A percentile compares a stretch with the other conserved stretches of the same genome.
Conservation (phyloP, 2,797 vertebrate genomes). For the Lindbergichthys nudifrons region DNA sequence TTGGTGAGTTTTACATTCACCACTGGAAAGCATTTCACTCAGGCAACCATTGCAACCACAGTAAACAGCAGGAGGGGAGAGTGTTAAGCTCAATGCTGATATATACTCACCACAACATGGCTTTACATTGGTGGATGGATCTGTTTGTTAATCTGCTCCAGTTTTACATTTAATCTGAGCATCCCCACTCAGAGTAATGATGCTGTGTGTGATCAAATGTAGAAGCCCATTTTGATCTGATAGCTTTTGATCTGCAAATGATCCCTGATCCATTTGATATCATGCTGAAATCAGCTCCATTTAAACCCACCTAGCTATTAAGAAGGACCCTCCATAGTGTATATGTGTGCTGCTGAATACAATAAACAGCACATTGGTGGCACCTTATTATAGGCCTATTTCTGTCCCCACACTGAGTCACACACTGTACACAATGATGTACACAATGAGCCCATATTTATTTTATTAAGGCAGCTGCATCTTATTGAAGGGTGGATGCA, state of each 20-base stretch:
- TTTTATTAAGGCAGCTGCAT: slow-evolving; percentile 43
- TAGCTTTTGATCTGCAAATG: background rate
- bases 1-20: background rate
- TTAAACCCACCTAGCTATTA: background rate
- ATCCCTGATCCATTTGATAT: background rate
- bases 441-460: slow-evolving; percentile 22
- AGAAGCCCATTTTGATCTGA: slow-evolving; percentile 3
- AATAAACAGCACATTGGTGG: slow-evolving; percentile 17
- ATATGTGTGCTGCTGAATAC: slow-evolving; percentile 6
- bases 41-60: background rate
- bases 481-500: slow-evolving; percentile 35
- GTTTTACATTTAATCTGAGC: background rate
- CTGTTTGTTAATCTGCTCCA: background rate
- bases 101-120: background rate
- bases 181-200: too few species aligned
- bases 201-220: slow-evolving; percentile 20
- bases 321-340: background rate
- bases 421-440: background rate
- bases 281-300: slow-evolving; percentile 5
- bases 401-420: slow-evolving; percentile 15
- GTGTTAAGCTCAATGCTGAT: background rate
- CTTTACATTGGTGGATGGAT: background rate
- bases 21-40: background rate
- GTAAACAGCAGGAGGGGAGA: background rate
- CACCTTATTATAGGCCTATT: slow-evolving; percentile 24